Percentiles rank a stretch among this genome's conserved stretches.
Evolutionary conservation across 2,888 invertebrate species (phyloP).

Genomic region (Cybosia mesomella): DNA sequence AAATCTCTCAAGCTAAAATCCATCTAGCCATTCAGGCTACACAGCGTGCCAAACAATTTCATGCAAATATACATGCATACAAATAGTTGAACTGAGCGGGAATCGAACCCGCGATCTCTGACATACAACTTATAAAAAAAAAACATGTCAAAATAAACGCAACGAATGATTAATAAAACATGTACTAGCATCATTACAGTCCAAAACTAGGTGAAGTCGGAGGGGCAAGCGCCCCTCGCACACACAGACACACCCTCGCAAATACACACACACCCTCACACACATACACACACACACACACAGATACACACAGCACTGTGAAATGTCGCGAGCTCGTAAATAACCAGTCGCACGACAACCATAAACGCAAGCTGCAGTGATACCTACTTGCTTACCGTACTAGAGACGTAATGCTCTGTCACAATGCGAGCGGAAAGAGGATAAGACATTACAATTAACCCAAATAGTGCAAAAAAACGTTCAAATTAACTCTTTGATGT

Average conservation of each 20-base stretch:
- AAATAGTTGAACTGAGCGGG: no score
- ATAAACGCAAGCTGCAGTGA: conserved; percentile 48
- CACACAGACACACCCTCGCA: conserved; percentile 18
- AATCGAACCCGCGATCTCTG: no score
- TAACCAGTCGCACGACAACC: conserved; percentile 53
- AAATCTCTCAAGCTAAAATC: no score
- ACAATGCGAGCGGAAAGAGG: conserved; percentile 15
- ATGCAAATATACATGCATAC: no score
- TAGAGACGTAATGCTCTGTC: conserved; percentile 18
- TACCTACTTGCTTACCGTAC: conserved; percentile 29
- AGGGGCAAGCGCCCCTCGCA: conserved; percentile 13
- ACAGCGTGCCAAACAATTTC: no score
- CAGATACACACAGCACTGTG: conserved; percentile 28
- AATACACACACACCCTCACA: conserved; percentile 17
- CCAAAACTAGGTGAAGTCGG: conserved; percentile 26
- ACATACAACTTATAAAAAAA: no score
- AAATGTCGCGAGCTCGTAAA: conserved; percentile 55
- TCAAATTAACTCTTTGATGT: no score
- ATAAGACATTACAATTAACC: neutral
- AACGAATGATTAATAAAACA: conserved; percentile 35
- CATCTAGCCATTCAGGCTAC: no score
- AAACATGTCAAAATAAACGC: no score
- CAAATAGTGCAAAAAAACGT: no score
- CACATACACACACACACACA: conserved; percentile 13
- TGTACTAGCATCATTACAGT: conserved; percentile 33